Percentiles rank a stretch among this genome's conserved stretches.
These are phyloP conservation scores for Drosophila baimaii DNA, from an alignment of 1,140 invertebrate genomes.

Conservation along the genomic window DNA sequence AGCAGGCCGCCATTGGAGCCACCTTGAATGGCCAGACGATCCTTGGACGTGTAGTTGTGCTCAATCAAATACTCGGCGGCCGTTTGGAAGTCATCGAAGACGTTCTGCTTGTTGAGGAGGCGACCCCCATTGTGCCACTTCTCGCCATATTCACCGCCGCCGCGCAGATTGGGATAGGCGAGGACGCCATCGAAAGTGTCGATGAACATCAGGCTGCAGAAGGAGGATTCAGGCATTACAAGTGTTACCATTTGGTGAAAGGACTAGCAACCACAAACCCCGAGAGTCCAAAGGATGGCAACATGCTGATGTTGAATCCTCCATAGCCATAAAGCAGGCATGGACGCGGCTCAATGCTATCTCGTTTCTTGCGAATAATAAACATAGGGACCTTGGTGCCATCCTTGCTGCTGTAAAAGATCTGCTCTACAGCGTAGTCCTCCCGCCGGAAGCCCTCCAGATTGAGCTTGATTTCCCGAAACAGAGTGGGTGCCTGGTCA, in stretches of 20 bases:
- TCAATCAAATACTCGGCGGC: slow-evolving; percentile 96
- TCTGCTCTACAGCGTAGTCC: slow-evolving; percentile 93
- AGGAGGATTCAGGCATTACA: no score
- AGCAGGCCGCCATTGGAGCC: slow-evolving; percentile 98
- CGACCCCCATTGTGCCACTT: slow-evolving; percentile 98
- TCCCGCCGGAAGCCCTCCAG: slow-evolving; percentile 93
- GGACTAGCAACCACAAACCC: no score
- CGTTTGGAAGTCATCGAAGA: slow-evolving; percentile 97
- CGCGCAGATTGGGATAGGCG: slow-evolving; percentile 97
- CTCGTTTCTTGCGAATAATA: slow-evolving; percentile 93
- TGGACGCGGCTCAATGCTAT: slow-evolving; percentile 87
- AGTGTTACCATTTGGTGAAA: no score
- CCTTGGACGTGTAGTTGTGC: slow-evolving; percentile 91
- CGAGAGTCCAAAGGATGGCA: slow-evolving; percentile 89
- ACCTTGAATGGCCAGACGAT: slow-evolving; percentile 95
- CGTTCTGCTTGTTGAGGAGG: slow-evolving; percentile 97
- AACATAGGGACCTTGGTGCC: slow-evolving; percentile 99
- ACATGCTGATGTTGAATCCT: slow-evolving; percentile 97
- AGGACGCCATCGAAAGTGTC: slow-evolving; percentile 95
- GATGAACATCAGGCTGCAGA: slow-evolving; percentile 91
- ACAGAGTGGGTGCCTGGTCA: slow-evolving; percentile 88
- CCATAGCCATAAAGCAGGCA: slow-evolving; percentile 98
- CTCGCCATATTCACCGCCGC: slow-evolving; percentile 99
- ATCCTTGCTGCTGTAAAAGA: slow-evolving; percentile 98
- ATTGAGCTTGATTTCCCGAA: slow-evolving; percentile 88